A percentile compares a stretch with the other conserved stretches of the same genome.
Conservation (phyloP, 2,888 invertebrate genomes). For the Rhaphigaster nebulosa region DNA sequence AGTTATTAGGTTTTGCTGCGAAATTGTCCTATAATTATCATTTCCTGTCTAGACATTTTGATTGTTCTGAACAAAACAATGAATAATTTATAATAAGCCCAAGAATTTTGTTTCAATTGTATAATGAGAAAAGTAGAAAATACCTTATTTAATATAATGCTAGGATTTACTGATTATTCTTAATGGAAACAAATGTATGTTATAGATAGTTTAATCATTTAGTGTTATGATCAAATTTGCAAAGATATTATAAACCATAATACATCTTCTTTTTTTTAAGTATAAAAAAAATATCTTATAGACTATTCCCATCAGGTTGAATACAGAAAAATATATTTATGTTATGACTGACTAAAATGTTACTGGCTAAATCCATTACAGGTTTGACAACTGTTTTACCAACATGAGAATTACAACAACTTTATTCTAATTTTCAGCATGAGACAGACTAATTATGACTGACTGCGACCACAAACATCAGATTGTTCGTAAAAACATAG, state of each 20-base stretch:
- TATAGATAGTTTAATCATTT: background rate
- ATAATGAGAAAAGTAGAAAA: no score
- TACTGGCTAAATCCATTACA: background rate
- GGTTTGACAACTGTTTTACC: conserved; percentile 9
- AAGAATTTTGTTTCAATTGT: no score
- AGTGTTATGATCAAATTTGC: background rate
- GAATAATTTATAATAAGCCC: background rate
- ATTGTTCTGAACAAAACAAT: background rate
- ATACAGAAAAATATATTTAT: background rate
- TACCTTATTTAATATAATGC: no score
- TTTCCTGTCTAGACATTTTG: background rate
- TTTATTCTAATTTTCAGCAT: conserved; percentile 57
- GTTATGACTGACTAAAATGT: background rate
- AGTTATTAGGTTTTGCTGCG: background rate
- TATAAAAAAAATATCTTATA: background rate
- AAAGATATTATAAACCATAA: background rate
- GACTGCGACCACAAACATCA: conserved; percentile 47
- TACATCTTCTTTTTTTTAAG: background rate
- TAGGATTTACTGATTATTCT: no score
- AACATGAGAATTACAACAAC: conserved; percentile 32
- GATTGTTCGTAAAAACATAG: conserved; percentile 27
- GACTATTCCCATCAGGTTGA: background rate
- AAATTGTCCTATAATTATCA: background rate
- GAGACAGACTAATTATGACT: conserved; percentile 58
- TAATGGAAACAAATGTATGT: no score